Evolutionary conservation across 2,113 vertebrate species (phyloP).

Genomic region (Pteruthius melanotis): DNA sequence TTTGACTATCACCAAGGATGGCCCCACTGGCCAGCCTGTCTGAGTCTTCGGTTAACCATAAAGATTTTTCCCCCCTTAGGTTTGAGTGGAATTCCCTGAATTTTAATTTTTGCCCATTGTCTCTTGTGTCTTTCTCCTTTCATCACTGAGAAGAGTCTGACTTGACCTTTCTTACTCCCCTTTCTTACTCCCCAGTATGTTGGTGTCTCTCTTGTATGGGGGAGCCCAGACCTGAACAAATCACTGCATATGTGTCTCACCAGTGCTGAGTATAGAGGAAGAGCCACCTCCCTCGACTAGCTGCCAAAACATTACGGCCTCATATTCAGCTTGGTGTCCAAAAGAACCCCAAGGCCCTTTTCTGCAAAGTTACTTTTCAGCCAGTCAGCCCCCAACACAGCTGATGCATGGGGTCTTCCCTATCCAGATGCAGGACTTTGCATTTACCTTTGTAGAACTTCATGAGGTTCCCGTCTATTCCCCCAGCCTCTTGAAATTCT

Average conservation of each 20-base stretch:
- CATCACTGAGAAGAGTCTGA: background rate
- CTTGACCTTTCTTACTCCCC: background rate
- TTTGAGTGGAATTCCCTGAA: background rate
- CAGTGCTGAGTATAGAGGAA: background rate
- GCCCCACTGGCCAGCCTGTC: background rate
- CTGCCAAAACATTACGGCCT: background rate
- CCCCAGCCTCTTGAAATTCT: background rate
- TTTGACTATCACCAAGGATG: background rate
- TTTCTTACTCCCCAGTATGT: background rate
- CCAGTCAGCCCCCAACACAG: accelerated
- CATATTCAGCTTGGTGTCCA: background rate
- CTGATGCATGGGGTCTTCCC: background rate
- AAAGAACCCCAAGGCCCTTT: background rate
- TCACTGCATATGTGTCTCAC: background rate
- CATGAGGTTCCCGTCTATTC: background rate
- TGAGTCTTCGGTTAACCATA: background rate
- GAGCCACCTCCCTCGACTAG: accelerated
- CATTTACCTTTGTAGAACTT: background rate
- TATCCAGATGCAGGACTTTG: background rate
- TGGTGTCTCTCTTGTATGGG: background rate
- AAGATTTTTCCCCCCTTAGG: background rate
- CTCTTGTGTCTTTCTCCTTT: background rate
- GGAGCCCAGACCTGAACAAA: background rate
- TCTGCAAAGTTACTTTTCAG: background rate
- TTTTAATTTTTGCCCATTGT: background rate